Conservation (phyloP, 2,888 invertebrate species). For the Hymenopus coronatus region DNA sequence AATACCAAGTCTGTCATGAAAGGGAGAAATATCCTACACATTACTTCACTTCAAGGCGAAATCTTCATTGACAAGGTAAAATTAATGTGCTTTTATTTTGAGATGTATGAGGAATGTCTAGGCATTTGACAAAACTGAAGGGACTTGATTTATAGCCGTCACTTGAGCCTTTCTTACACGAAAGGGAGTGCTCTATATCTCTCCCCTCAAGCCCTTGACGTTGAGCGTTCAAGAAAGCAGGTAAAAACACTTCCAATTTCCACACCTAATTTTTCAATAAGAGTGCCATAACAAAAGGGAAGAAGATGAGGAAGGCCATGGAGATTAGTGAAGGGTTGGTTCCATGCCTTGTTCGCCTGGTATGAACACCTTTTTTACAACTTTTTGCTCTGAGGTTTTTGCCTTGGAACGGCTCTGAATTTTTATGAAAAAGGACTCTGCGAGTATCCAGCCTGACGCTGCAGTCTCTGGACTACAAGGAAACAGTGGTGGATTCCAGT, state of each 20-base stretch:
- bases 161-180: not conserved
- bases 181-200: not conserved
- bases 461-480: not conserved
- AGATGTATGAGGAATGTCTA: too few relatives aligned
- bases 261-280: conserved; percentile 20
- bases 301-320: not conserved
- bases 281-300: not conserved
- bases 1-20: too few relatives aligned
- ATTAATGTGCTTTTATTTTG: too few relatives aligned
- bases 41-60: too few relatives aligned
- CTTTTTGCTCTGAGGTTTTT: not conserved
- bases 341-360: not conserved
- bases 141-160: too few relatives aligned
- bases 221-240: not conserved
- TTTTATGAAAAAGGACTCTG: not conserved
- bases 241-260: conserved; percentile 1
- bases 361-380: not conserved
- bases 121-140: too few relatives aligned
- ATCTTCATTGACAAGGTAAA: too few relatives aligned
- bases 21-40: too few relatives aligned
- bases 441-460: not conserved
- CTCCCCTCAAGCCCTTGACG: not conserved
- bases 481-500: not conserved
- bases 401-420: not conserved
- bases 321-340: not conserved